Conservation (phyloP, 1,140 invertebrate genomes). For the Leptinotarsa undecemlineata region DNA sequence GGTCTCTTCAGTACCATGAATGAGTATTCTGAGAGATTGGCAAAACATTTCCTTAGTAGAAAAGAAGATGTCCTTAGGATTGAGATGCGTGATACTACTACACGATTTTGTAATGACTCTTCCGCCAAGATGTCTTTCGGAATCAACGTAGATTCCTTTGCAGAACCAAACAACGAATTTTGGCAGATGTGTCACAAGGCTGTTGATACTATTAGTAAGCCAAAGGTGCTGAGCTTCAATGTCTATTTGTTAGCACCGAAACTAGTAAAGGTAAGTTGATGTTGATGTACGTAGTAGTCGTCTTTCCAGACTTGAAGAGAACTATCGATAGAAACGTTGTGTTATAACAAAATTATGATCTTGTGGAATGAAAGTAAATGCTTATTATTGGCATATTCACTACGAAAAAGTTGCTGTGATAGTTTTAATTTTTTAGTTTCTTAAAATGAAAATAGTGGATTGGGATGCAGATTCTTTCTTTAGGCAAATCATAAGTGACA, state of each 20-base stretch:
- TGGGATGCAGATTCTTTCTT: slow-evolving; percentile 37
- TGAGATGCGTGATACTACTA: slow-evolving; percentile 41
- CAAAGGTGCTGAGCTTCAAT: slow-evolving; percentile 13
- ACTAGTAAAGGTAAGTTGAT: slow-evolving; percentile 29
- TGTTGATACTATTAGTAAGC: slow-evolving; percentile 39
- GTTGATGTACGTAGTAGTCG: neutral
- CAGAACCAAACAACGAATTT: slow-evolving; percentile 58
- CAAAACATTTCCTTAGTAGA: slow-evolving; percentile 45
- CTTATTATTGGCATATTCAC: no score
- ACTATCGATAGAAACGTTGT: no score
- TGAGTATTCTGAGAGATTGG: slow-evolving; percentile 47
- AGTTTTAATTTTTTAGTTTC: slow-evolving; percentile 25
- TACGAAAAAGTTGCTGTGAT: no score
- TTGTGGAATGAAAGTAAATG: no score
- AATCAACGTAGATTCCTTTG: slow-evolving; percentile 51
- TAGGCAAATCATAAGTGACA: slow-evolving; percentile 46
- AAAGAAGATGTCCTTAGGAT: slow-evolving; percentile 31
- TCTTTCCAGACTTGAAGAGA: neutral
- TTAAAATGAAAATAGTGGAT: slow-evolving; percentile 27
- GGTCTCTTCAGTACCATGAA: slow-evolving; percentile 49
- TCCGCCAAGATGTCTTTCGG: slow-evolving; percentile 54
- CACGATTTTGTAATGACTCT: slow-evolving; percentile 50
- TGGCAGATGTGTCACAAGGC: slow-evolving; percentile 55
- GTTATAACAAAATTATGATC: no score
- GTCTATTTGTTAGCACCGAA: slow-evolving; percentile 26